These are phyloP conservation scores for Pseudolycoriella hygida DNA, from an alignment of 2,888 invertebrate genomes.

Conservation along the genomic window DNA sequence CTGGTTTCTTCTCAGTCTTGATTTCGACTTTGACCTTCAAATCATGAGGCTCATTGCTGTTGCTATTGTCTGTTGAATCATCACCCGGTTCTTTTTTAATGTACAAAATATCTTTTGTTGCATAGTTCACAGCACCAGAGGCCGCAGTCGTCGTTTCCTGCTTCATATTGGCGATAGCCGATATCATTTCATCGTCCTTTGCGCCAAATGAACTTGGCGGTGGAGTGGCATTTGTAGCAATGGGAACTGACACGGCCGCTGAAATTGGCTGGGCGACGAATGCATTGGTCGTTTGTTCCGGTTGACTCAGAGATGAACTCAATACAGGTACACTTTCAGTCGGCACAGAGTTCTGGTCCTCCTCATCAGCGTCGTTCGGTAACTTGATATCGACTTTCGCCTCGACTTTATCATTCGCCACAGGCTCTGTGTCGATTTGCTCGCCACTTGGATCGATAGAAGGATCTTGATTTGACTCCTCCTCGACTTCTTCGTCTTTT, in stretches of 20 bases:
- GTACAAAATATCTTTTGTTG: constrained; percentile 45
- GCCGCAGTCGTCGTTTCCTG: constrained; percentile 28
- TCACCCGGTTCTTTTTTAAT: constrained; percentile 32
- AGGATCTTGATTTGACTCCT: constrained; percentile 20
- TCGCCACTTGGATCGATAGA: not conserved
- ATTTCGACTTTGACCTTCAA: constrained; percentile 55
- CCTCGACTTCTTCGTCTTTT: constrained; percentile 17
- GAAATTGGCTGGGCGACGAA: not conserved
- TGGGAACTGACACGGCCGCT: not conserved
- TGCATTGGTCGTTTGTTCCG: not conserved
- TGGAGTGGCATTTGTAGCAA: not conserved
- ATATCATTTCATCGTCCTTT: constrained; percentile 27
- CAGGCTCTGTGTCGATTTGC: not conserved
- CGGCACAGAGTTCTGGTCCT: not conserved
- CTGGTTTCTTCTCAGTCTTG: constrained; percentile 24
- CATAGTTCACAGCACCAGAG: constrained; percentile 31
- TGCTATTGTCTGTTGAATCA: constrained; percentile 27
- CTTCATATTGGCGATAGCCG: constrained; percentile 28
- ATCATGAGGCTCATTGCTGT: constrained; percentile 47
- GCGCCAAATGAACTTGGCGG: constrained; percentile 10
- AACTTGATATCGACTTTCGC: not conserved
- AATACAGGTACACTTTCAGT: not conserved
- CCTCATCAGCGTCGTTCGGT: not conserved
- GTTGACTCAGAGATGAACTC: not conserved
- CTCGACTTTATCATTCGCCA: not conserved